phyloP scores from a whole-genome alignment of 2,113 vertebrate species.

The Pedetes capensis region DNA sequence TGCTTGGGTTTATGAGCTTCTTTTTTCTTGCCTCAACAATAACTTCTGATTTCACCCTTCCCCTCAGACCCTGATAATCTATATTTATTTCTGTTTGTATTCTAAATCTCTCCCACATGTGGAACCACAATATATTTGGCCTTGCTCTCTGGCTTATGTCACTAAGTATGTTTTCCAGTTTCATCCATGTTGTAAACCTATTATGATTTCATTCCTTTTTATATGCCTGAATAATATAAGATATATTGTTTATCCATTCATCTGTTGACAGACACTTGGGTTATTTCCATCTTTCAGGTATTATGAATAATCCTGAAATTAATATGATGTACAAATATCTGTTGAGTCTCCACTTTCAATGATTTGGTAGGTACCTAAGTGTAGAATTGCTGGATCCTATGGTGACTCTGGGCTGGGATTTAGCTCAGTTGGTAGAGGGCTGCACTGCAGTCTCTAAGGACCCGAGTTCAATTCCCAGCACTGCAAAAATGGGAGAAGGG shows the following conservation, averaged over 20 bases:
- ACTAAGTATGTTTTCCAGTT: background rate
- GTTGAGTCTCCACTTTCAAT: background rate
- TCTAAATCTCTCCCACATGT: background rate
- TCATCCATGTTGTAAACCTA: background rate
- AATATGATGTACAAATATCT: background rate
- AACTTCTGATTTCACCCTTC: background rate
- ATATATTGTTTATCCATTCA: background rate
- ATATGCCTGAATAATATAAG: background rate
- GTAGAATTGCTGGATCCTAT: background rate
- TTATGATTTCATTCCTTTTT: background rate
- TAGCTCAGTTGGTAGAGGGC: too few relatives aligned
- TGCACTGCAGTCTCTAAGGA: too few relatives aligned
- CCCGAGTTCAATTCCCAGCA: too few relatives aligned
- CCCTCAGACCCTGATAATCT: background rate
- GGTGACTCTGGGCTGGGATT: background rate
- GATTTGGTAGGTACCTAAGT: background rate
- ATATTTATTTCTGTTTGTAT: background rate
- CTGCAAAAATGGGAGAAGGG: too few relatives aligned
- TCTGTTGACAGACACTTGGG: background rate
- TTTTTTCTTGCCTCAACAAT: background rate
- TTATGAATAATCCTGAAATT: background rate
- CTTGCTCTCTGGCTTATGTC: background rate
- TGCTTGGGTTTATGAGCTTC: background rate
- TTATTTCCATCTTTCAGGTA: background rate
- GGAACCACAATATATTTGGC: background rate